These are phyloP conservation scores for Takifugu flavidus DNA, from an alignment of 2,113 vertebrate genomes.

Conservation along the genomic window DNA sequence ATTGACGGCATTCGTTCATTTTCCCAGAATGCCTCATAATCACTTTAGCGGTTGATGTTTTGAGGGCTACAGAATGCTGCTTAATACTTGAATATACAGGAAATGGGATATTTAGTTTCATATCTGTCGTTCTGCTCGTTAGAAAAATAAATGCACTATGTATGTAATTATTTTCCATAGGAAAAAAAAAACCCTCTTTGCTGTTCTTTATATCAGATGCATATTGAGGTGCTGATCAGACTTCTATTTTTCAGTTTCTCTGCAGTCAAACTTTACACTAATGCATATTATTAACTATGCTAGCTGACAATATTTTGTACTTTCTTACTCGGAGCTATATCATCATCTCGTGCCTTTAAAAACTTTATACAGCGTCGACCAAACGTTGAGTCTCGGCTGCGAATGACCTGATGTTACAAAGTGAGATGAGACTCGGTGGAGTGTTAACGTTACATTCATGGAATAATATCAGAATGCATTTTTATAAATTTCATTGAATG, in stretches of 20 bases:
- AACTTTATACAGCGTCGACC: slow-evolving; percentile 54
- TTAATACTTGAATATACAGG: slow-evolving; percentile 20
- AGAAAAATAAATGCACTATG: slow-evolving; percentile 14
- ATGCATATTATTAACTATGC: background rate
- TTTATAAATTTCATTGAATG: slow-evolving; percentile 14
- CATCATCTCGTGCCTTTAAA: slow-evolving; percentile 55
- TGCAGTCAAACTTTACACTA: slow-evolving; percentile 5
- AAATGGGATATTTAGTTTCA: slow-evolving; percentile 21
- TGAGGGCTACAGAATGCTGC: slow-evolving; percentile 6
- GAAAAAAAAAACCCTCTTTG: slow-evolving; percentile 1
- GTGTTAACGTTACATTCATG: background rate
- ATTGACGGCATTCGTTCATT: background rate
- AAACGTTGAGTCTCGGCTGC: slow-evolving; percentile 51
- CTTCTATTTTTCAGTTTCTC: background rate
- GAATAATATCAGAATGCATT: slow-evolving; percentile 1
- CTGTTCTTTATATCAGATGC: background rate
- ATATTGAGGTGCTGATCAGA: slow-evolving; percentile 3
- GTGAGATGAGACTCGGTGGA: slow-evolving; percentile 7
- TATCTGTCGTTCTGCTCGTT: slow-evolving; percentile 14
- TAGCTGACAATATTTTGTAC: slow-evolving; percentile 8
- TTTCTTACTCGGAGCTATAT: slow-evolving; percentile 13
- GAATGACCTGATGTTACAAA: slow-evolving; percentile 42
- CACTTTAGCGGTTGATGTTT: slow-evolving; percentile 12
- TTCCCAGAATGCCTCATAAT: slow-evolving; percentile 30
- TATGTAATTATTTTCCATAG: slow-evolving; percentile 10